Percentiles rank a stretch among this genome's conserved stretches.
phyloP scores from a whole-genome alignment of 2,113 vertebrate species.

The Cebus imitator region DNA sequence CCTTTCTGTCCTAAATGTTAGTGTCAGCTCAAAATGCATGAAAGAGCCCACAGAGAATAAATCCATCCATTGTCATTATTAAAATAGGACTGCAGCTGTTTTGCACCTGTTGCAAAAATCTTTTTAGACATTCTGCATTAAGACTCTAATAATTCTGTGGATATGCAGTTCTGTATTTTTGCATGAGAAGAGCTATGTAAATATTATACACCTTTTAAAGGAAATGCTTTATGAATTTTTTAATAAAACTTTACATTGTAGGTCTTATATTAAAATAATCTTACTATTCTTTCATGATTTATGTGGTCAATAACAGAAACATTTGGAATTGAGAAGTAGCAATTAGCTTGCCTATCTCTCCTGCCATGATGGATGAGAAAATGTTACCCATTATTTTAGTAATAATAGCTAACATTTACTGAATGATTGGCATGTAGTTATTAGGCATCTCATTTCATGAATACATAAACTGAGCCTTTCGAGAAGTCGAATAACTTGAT shows the following conservation, averaged over 20 bases:
- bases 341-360: background rate
- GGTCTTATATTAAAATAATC: background rate
- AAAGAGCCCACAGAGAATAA: conserved; percentile 36
- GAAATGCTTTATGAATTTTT: background rate
- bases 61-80: background rate
- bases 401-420: background rate
- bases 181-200: background rate
- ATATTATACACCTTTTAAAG: background rate
- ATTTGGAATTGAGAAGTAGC: background rate
- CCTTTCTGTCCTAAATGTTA: conserved; percentile 50
- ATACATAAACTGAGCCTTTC: background rate
- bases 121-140: conserved; percentile 23
- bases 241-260: background rate
- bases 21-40: conserved; percentile 44
- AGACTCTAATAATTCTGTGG: background rate
- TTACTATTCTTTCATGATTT: background rate
- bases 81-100: conserved; percentile 53
- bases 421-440: background rate
- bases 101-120: conserved; percentile 58
- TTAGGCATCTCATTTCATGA: background rate
- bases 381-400: background rate
- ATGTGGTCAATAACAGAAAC: background rate
- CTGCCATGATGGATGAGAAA: background rate
- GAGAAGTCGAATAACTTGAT: background rate
- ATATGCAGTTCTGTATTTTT: background rate